Evolutionary conservation across 1,140 invertebrate genomes (phyloP).

Genomic region (Venturia canescens): DNA sequence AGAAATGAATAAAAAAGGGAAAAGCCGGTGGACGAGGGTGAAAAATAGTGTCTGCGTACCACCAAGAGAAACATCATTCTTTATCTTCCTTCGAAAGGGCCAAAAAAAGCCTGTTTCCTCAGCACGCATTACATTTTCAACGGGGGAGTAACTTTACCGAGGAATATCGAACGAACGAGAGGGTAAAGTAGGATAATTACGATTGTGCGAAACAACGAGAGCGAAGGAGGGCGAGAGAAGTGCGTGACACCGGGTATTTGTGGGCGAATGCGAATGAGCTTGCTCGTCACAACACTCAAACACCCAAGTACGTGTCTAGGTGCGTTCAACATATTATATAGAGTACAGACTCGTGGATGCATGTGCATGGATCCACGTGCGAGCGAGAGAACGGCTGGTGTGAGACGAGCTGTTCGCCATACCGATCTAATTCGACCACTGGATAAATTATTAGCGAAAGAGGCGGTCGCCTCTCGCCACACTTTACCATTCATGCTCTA

Average conservation of each 20-base stretch:
- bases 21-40: too few species aligned
- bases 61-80: too few species aligned
- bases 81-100: too few species aligned
- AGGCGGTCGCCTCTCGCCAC: background rate
- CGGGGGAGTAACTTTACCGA: background rate
- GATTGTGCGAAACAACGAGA: conserved; percentile 15
- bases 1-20: too few species aligned
- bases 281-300: conserved; percentile 31
- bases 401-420: background rate
- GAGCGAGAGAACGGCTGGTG: background rate
- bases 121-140: background rate
- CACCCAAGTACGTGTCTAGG: background rate
- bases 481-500: background rate
- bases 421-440: conserved; percentile 40
- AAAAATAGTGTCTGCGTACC: too few species aligned
- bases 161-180: background rate
- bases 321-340: background rate
- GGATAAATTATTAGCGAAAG: conserved; percentile 39
- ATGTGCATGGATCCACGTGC: background rate
- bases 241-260: conserved; percentile 30
- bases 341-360: background rate
- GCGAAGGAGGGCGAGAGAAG: background rate
- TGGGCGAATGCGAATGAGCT: conserved; percentile 24
- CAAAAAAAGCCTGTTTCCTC: background rate
- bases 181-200: background rate